A percentile compares a stretch with the other conserved stretches of the same genome.
These are phyloP conservation scores for Brachionus rubens DNA, from an alignment of 1,140 invertebrate species.

Conservation along the genomic window DNA sequence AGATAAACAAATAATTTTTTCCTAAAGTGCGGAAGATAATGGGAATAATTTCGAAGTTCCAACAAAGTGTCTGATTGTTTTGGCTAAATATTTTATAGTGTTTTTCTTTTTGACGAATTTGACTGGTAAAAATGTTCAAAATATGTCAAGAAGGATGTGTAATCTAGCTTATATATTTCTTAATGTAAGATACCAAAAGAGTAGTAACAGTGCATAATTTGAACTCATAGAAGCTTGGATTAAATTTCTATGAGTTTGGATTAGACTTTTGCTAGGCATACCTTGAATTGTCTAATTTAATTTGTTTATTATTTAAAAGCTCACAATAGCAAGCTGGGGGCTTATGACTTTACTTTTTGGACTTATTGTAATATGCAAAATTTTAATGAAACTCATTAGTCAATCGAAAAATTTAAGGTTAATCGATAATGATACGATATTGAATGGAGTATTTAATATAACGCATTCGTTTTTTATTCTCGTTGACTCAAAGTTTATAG, in stretches of 20 bases:
- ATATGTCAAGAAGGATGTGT: slow-evolving; percentile 18
- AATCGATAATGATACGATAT: not conserved
- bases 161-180: slow-evolving; percentile 11
- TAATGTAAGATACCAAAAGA: no score
- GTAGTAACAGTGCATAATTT: no score
- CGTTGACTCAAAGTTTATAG: slow-evolving; percentile 62
- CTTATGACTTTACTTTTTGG: slow-evolving; percentile 51
- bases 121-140: not conserved
- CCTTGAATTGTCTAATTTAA: no score
- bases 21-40: no score
- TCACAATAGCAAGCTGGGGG: not conserved
- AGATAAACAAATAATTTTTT: not conserved
- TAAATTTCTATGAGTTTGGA: no score
- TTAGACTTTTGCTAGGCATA: not conserved
- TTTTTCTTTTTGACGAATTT: not conserved
- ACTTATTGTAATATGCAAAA: not conserved
- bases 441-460: not conserved
- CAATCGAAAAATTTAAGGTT: not conserved
- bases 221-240: not conserved
- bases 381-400: not conserved
- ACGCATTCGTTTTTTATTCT: not conserved
- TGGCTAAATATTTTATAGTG: not conserved
- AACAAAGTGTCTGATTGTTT: not conserved
- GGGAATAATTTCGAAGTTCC: not conserved
- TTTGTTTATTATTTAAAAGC: not conserved